These are phyloP conservation scores for Barbus barbus DNA, from an alignment of 2,113 vertebrate species.

Conservation along the genomic window DNA sequence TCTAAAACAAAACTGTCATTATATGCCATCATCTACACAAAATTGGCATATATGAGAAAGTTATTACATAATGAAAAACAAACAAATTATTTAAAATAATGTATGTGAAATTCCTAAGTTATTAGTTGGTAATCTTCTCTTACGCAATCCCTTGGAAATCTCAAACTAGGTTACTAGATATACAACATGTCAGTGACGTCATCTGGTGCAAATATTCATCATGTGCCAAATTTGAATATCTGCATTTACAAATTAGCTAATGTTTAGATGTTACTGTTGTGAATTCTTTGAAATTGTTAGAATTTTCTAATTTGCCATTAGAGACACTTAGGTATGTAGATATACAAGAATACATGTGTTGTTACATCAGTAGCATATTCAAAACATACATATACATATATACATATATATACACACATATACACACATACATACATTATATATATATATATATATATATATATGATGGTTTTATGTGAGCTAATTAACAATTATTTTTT, in stretches of 20 bases:
- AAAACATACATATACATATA: too few relatives aligned
- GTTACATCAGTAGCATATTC: too few relatives aligned
- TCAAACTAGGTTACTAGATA: neutral
- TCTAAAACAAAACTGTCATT: too few relatives aligned
- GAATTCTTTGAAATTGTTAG: too few relatives aligned
- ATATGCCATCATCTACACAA: neutral
- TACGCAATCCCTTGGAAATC: neutral
- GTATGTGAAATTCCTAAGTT: neutral
- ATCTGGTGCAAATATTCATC: neutral
- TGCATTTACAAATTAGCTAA: neutral
- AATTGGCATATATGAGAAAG: neutral
- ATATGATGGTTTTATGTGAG: neutral
- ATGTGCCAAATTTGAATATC: neutral
- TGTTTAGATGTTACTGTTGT: neutral
- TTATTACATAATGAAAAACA: too few relatives aligned
- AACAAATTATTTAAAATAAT: too few relatives aligned
- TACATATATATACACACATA: too few relatives aligned
- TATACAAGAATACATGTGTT: too few relatives aligned
- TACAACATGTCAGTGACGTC: neutral
- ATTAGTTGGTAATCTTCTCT: neutral
- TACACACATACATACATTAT: too few relatives aligned
- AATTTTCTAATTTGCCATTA: too few relatives aligned
- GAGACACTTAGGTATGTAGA: too few relatives aligned
- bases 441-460: neutral
- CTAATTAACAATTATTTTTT: neutral